Base-by-base conservation (phyloP, 2,797 vertebrate species). In the Muscicapa comitata region DNA sequence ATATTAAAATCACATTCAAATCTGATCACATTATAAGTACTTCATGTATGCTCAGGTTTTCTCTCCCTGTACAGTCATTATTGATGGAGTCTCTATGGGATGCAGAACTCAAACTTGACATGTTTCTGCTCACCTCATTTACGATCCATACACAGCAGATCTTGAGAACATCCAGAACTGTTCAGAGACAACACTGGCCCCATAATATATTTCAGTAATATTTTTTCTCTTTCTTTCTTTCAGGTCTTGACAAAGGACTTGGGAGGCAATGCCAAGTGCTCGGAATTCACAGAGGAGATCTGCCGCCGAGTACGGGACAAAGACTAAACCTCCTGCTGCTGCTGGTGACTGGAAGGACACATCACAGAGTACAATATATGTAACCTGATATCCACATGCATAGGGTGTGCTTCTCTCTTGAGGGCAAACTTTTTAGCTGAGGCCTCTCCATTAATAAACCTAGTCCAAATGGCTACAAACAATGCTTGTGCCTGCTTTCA, bases 231-330 rank as follows among this genome's bases (percentile, higher is more conserved):
- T 25, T 59, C 57, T 74, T 61, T 68, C 63, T 62, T 66, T 89
- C 91, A 99, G 99, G 97, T 98, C 92, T 96, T 99, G 80, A 99
- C 99, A 13, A 99, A 99, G 98, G 99, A 99, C 92, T 98, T 99
- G 93, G 99, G 99, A 94, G 99, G 99, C 87, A 99, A 98, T 17
- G 95, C 99, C 4, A 99, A 99, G 94, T 99, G 99, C 91, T 99
- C 99, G 0, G 99, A 99, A 89, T 99, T 99, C 96, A 99, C 99
- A 33, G 97, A 97, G 17, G 99, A 98, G 82, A 99, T 99, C 96
- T 99, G 99, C 95, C 97, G 98, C 94, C 97, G 98, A 96, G 98
- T 99, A 65, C 98, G 53, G 70, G 98, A 99, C 70, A 84, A 97
- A 26, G 98, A 97, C 37, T 98, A 90, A 85, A 33, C 21, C 18